Evolutionary conservation across 2,797 vertebrate genomes (phyloP), one percentile per base, ranked within the genome.

Genomic region (Enteromius anoplus): DNA sequence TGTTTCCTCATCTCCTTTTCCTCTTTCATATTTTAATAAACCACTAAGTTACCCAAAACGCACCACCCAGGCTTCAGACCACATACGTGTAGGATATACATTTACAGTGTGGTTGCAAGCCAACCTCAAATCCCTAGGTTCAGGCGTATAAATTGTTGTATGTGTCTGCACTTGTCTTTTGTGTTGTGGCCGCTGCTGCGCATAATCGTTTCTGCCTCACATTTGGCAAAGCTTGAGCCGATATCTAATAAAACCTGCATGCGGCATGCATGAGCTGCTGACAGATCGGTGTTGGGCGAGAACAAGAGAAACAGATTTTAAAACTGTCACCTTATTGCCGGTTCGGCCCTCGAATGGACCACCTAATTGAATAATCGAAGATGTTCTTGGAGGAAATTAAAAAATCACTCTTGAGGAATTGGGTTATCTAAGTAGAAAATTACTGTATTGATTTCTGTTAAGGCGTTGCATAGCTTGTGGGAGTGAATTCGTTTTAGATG

Each of bases 401-500:
- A 88, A 91, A 94, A 91, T 94, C 91, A 85, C 91, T 92, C 91
- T 87, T 80, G 69, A 90, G 85, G 86, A 89, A 94, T 92, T 91
- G 91, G 91, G 87, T 91, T 92, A 92, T 94, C 91, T 92, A 90
- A 91, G 92, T 91, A 93, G 93, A 94, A 94, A 93, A 94, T 95
- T 92, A 92, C 91, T 91, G 84, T 93, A 94, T 95, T 94, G 94
- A 95, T 95, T 95, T 93, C 94, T 89, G 86, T 91, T 92, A 90
- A 90, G 65, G 87, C 21, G 68, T 82, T 82, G 15, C 80, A 85
- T 83, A 23, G 58, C 80, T 83, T 85, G 84, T 84, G 83, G 78
- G 88, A 89, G 87, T 80, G 87, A 90, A 93, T 91, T 93, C 55
- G 88, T 91, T 90, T 86, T 53, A 86, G 80, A 84, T 86, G 85